These are phyloP conservation scores for Struthidea cinerea DNA, from an alignment of 2,113 vertebrate species.

Conservation along the genomic window DNA sequence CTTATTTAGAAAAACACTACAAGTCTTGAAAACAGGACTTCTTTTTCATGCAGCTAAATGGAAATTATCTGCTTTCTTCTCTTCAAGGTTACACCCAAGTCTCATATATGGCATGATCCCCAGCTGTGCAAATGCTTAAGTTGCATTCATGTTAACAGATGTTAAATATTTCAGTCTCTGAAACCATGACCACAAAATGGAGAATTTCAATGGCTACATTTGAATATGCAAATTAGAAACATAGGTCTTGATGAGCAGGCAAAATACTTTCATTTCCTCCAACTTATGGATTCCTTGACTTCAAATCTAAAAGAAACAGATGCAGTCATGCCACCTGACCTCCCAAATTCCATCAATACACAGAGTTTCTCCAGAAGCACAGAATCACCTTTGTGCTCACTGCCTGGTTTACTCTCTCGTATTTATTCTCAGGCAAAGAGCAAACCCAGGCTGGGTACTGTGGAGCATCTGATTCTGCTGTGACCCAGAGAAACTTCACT, in stretches of 20 bases:
- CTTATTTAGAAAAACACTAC: not conserved
- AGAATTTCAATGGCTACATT: not conserved
- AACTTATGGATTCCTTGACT: not conserved
- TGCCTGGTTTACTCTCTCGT: not conserved
- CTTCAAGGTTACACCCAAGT: not conserved
- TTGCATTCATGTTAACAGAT: not conserved
- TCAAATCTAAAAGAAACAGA: not conserved
- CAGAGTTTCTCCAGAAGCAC: not conserved
- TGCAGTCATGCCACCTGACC: not conserved
- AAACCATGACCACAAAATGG: not conserved
- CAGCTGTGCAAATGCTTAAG: not conserved
- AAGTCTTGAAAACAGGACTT: not conserved
- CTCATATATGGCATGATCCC: not conserved
- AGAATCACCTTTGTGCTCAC: not conserved
- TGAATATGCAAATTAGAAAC: not conserved
- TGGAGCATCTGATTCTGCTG: not conserved
- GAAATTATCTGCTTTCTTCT: not conserved
- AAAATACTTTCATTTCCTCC: not conserved
- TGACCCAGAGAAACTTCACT: not conserved
- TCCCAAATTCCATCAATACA: not conserved
- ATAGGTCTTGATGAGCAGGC: not conserved
- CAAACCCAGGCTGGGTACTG: not conserved
- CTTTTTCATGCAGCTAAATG: not conserved
- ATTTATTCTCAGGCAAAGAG: not conserved
- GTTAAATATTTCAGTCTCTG: not conserved